Base-by-base conservation (phyloP, 2,113 vertebrate genomes). In the Gambusia holbrooki region DNA sequence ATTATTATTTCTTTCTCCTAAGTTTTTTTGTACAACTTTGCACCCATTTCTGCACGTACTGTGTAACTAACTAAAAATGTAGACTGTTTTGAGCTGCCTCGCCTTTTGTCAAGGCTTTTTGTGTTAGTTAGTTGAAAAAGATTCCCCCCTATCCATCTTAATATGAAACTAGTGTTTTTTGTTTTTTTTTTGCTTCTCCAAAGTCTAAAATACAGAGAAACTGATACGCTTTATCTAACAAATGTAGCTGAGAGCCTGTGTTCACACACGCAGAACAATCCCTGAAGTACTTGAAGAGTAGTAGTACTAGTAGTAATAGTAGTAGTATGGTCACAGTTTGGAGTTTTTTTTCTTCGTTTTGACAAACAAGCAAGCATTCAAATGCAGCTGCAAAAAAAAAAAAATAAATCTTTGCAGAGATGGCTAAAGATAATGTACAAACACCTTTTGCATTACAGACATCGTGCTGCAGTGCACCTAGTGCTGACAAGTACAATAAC, bases 151-250 rank as follows among this genome's bases (percentile, higher is more conserved):
- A 94, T 96, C 96, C 93, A 91, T 95, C 92, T 97, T 96, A 97
- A 96, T 97, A 98, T 96, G 96, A 98, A 98, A 98, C 96, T 98
- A 98, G 97, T 97, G 97, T 97, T 97, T 92, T 96, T 97, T n/a
- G n/a, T n/a, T 97, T 93, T 27, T 33, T 92, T 27, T 95, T 97
- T 97, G 93, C 15, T 27, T 33, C 97, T 93, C 96, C 95, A 85
- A 93, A 96, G 95, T 95, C 96, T 96, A 98, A 97, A 97, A 97
- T 96, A 97, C 96, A 97, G 96, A 97, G 89, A 93, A 96, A 96
- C 94, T 87, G 92, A 96, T 97, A 97, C 97, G 97, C 96, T 96
- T 96, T 93, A 96, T 97, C 95, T 93, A 96, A 96, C 93, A 95
- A 96, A 96, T 96, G 93, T 93, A 93, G 93, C 94, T 95, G 96